These are phyloP conservation scores for Vultur gryphus DNA, from an alignment of 2,797 vertebrate species.

Conservation along the genomic window DNA sequence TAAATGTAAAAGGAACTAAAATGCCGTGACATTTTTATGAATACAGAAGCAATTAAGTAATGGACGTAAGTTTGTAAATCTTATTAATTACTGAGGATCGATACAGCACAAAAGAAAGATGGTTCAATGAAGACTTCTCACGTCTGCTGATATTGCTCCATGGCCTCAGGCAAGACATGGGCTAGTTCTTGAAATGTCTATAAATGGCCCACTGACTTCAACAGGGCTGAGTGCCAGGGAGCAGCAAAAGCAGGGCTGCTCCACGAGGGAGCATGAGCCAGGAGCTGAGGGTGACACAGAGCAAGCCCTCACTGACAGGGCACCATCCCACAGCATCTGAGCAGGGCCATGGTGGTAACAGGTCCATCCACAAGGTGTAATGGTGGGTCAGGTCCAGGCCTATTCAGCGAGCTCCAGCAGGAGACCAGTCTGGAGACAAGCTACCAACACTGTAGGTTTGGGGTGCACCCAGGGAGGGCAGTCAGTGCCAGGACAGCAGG, in stretches of 20 bases:
- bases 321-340: neutral
- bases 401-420: neutral
- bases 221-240: neutral
- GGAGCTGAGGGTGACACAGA: neutral
- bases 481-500: neutral
- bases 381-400: neutral
- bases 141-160: neutral
- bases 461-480: neutral
- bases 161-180: neutral
- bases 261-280: neutral
- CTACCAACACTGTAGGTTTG: neutral
- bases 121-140: neutral
- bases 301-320: neutral
- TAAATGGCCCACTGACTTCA: neutral
- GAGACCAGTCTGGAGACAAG: neutral
- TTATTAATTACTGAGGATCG: neutral
- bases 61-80: neutral
- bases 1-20: neutral
- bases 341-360: fast-evolving
- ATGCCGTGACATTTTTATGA: neutral
- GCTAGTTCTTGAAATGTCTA: neutral
- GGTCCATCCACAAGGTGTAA: neutral
- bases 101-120: neutral
- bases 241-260: neutral
- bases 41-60: constrained; percentile 3